Percentiles rank a stretch among this genome's conserved stretches.
Conservation (phyloP, 2,888 invertebrate genomes). For the Drosophila atripex region DNA sequence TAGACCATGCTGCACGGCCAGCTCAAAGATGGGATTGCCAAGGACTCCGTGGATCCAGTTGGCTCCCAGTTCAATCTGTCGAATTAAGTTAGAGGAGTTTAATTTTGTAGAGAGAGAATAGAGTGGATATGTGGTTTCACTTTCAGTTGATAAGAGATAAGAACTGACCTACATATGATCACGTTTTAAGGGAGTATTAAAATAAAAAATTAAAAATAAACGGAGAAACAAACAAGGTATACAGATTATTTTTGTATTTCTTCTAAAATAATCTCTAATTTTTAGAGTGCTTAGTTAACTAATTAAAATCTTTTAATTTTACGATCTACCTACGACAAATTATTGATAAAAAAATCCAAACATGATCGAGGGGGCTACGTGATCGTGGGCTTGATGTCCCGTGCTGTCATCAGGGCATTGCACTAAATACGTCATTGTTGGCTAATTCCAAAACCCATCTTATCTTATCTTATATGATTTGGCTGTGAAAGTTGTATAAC, state of each 20-base stretch:
- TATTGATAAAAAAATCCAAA: neutral
- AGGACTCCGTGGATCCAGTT: slow-evolving; percentile 97
- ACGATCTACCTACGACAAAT: neutral
- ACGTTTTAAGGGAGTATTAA: neutral
- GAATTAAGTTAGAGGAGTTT: neutral
- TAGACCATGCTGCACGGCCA: slow-evolving; percentile 92
- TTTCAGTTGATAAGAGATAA: slow-evolving; percentile 23
- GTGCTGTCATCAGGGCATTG: slow-evolving; percentile 30
- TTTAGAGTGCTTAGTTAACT: no score
- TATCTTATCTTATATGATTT: slow-evolving; percentile 31
- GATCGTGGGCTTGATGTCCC: slow-evolving; percentile 39
- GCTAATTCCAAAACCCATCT: neutral
- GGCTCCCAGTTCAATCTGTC: slow-evolving; percentile 92
- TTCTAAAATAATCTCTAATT: neutral
- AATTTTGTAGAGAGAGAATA: neutral
- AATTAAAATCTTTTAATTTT: neutral
- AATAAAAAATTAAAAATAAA: neutral
- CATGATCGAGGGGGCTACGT: slow-evolving; percentile 48
- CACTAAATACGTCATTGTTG: slow-evolving; percentile 32
- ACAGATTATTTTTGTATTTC: neutral
- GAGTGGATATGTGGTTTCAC: slow-evolving; percentile 14
- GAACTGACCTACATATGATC: slow-evolving; percentile 50
- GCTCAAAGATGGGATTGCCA: slow-evolving; percentile 94
- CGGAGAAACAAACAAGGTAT: no score
- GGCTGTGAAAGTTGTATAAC: slow-evolving; percentile 33